Conservation (phyloP, 2,888 invertebrate genomes). For the Dione juno region DNA sequence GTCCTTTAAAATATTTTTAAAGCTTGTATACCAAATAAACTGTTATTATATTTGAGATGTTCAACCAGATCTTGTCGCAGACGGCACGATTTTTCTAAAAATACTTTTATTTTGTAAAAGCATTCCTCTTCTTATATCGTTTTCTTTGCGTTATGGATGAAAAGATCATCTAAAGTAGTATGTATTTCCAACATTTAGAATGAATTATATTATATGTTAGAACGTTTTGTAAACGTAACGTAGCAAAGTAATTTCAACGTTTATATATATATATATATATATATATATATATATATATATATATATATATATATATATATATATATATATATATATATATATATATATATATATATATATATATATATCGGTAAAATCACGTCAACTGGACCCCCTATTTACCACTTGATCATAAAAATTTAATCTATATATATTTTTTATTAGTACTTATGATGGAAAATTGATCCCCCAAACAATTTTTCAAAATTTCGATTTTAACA, state of each 20-base stretch:
- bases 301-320: too few relatives aligned
- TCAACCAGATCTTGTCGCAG: conserved; percentile 44
- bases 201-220: background rate
- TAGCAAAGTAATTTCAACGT: too few relatives aligned
- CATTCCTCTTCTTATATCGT: conserved; percentile 28
- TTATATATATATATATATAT: background rate
- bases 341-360: too few relatives aligned
- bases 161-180: conserved; percentile 17
- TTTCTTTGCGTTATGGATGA: conserved; percentile 25
- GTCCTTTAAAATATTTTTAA: conserved; percentile 53
- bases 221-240: background rate
- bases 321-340: too few relatives aligned
- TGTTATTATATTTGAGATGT: conserved; percentile 56
- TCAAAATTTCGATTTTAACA: too few relatives aligned
- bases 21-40: conserved; percentile 61
- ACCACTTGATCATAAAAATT: too few relatives aligned
- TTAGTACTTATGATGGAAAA: too few relatives aligned
- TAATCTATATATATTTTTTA: too few relatives aligned
- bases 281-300: too few relatives aligned
- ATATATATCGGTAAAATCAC: too few relatives aligned
- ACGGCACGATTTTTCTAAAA: conserved; percentile 37
- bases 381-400: too few relatives aligned
- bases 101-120: conserved; percentile 44
- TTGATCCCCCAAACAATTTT: too few relatives aligned
- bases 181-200: background rate